Evolutionary conservation across 2,113 vertebrate species (phyloP).

Genomic region (Saimiri boliviensis): DNA sequence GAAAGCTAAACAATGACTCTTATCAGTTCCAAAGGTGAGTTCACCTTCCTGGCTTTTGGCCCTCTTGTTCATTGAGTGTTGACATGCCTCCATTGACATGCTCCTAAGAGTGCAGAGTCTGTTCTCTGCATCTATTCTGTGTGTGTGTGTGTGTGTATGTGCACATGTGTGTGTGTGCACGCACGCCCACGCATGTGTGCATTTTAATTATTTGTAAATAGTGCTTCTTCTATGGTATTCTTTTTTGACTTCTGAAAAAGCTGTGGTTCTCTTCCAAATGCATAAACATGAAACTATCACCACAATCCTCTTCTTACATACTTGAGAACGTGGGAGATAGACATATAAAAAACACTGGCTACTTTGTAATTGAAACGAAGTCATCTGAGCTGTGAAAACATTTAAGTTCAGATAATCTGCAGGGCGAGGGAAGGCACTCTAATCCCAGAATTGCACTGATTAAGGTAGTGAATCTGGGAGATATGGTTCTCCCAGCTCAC

Average conservation of each 20-base stretch:
- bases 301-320: not conserved
- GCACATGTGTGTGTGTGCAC: not conserved
- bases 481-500: not conserved
- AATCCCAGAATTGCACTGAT: not conserved
- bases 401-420: not conserved
- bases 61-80: not conserved
- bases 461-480: not conserved
- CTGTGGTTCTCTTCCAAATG: not conserved
- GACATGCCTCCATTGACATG: not conserved
- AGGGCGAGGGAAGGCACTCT: not conserved
- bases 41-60: constrained; percentile 42
- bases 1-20: constrained; percentile 35
- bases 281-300: not conserved
- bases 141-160: not conserved
- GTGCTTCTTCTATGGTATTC: not conserved
- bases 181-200: not conserved
- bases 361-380: not conserved
- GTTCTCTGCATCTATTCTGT: not conserved
- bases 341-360: not conserved
- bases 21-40: constrained; percentile 60
- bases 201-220: constrained; percentile 22
- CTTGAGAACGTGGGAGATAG: not conserved
- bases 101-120: not conserved
- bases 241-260: not conserved
- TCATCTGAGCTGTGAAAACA: not conserved